A percentile compares a stretch with the other conserved stretches of the same genome.
Evolutionary conservation across 2,797 vertebrate species (phyloP).

Genomic region (Sardinella longiceps): DNA sequence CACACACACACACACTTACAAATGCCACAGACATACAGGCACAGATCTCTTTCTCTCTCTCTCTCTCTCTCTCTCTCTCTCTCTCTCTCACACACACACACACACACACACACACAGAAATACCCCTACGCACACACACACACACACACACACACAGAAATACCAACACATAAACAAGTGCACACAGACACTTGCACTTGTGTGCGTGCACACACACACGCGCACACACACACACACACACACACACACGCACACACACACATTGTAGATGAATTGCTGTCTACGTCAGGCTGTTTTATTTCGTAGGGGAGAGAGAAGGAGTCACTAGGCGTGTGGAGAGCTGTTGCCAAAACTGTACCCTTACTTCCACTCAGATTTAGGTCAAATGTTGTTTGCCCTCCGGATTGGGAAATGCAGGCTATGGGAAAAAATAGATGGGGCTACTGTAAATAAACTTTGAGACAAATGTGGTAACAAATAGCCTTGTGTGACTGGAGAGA

Average conservation of each 20-base stretch:
- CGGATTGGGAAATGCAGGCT: slow-evolving; percentile 24
- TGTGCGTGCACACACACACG: background rate
- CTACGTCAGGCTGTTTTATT: background rate
- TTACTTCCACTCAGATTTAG: slow-evolving; percentile 24
- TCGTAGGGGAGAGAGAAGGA: background rate
- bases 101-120: slow-evolving; percentile 2
- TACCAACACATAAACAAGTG: background rate
- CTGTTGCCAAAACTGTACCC: slow-evolving; percentile 4
- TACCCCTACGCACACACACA: background rate
- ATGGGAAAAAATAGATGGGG: slow-evolving; percentile 12
- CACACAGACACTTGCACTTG: background rate
- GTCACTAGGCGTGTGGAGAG: background rate
- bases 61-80: too few species aligned
- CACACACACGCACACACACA: slow-evolving; percentile 2
- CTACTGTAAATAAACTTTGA: slow-evolving; percentile 17
- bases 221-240: background rate
- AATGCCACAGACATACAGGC: background rate
- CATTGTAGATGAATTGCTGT: background rate
- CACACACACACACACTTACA: background rate
- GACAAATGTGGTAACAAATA: slow-evolving; percentile 21
- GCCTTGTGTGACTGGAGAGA: slow-evolving; percentile 38
- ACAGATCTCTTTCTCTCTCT: too few species aligned
- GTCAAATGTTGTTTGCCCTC: slow-evolving; percentile 23
- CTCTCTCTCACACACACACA: background rate
- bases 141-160: background rate